Base-by-base conservation (phyloP, 1,140 invertebrate species). In the Patella vulgata region DNA sequence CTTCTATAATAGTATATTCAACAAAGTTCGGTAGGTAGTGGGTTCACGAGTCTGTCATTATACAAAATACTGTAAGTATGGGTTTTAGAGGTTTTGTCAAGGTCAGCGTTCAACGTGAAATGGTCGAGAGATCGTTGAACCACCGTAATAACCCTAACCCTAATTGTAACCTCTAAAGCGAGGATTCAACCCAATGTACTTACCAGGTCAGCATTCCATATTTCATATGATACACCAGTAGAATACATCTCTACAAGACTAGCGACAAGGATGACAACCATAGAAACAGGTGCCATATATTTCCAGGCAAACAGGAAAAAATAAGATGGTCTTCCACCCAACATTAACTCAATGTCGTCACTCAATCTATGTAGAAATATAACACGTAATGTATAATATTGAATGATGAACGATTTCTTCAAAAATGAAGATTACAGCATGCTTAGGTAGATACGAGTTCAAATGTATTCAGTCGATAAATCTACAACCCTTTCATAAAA, bases 271-370 rank as follows among this genome's bases (percentile, higher is more conserved):
- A 77, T 75, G 19, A 87, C 84, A 75, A 91, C 85, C 36, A 93
- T 86, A 17, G 91, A 88, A 11, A 89, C 85, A 5, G 92, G 92
- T 1, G 91, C 92, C 23, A 93, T 85, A n/a, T 89, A 85, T 52
- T 89, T 89, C 92, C 92, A 94, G 88, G 92, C 91, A 59, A 88
- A 85, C 50, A 89, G 89, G 92, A 92, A 94, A 51, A 75, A 79
- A 52, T 72, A 73, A 50, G 68, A 68, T 3, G 75, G 73, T 43
- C 70, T 52, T 2, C 55, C 48, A 25, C 77, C 78, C 5, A 78
- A 64, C 79, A 81, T 81, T 43, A 76, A 46, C 39, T 76, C 69
- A 8, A 81, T 75, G 48, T 81, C 78, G 12, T 79, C 75, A 14
- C 68, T 52, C 51, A 81, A 74, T 56, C 75, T 75, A 47, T 5